Conservation (phyloP, 2,888 invertebrate species). For the Parnassius orleans region DNA sequence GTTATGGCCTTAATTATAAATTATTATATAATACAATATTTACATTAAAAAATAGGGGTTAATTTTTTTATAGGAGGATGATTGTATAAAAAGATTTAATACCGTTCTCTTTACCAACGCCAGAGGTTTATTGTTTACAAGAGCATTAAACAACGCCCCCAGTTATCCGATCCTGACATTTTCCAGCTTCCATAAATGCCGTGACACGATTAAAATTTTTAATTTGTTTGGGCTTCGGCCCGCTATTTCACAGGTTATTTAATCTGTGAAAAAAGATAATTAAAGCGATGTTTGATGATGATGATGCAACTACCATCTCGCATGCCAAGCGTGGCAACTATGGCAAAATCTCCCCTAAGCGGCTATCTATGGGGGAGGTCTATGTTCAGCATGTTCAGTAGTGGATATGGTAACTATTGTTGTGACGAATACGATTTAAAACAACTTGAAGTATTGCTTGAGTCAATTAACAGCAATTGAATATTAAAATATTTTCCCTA, state of each 20-base stretch:
- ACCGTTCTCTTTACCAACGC: constrained; percentile 15
- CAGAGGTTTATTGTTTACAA: constrained; percentile 22
- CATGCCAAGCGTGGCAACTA: too few relatives aligned
- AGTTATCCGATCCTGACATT: neutral
- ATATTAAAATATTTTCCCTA: neutral
- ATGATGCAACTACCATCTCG: too few relatives aligned
- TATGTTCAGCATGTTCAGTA: too few relatives aligned
- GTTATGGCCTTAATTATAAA: neutral
- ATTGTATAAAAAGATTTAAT: constrained; percentile 23
- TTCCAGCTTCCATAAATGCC: constrained; percentile 11
- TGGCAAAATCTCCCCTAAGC: too few relatives aligned
- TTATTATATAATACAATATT: neutral
- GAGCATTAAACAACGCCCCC: constrained; percentile 19
- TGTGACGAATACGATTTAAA: neutral
- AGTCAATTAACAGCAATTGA: too few relatives aligned
- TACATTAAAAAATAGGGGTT: too few relatives aligned
- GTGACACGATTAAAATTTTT: neutral
- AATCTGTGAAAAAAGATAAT: neutral
- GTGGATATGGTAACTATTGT: too few relatives aligned
- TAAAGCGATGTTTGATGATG: neutral
- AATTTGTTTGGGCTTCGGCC: too few relatives aligned
- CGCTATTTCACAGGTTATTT: too few relatives aligned
- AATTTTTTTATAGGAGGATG: constrained; percentile 11
- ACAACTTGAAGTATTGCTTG: too few relatives aligned
- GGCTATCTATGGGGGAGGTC: too few relatives aligned